These are phyloP conservation scores for Allophyes oxyacanthae DNA, from an alignment of 2,888 invertebrate species.

Conservation along the genomic window DNA sequence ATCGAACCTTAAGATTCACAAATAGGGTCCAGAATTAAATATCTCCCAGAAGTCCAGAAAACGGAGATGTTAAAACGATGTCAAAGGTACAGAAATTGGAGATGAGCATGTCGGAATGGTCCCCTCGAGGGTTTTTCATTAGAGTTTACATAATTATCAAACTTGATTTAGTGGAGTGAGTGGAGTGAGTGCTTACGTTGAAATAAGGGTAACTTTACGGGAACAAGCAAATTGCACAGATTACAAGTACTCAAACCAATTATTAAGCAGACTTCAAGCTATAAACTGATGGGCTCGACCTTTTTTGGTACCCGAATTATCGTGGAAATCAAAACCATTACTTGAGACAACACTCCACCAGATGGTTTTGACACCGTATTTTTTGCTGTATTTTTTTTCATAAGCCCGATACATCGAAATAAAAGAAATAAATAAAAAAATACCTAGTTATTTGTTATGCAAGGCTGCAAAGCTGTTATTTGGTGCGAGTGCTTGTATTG, in stretches of 20 bases:
- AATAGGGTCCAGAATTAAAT: constrained; percentile 28
- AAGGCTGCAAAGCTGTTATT: too few relatives aligned
- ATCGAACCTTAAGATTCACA: constrained; percentile 37
- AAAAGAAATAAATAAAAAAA: too few relatives aligned
- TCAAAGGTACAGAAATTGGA: constrained; percentile 59
- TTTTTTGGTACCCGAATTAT: constrained; percentile 32
- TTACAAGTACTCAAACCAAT: constrained; percentile 38
- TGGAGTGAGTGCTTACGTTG: constrained; percentile 32
- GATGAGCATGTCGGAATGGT: constrained; percentile 49
- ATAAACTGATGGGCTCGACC: constrained; percentile 2
- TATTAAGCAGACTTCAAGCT: constrained; percentile 11
- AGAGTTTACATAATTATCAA: constrained; percentile 54
- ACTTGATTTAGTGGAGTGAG: constrained; percentile 48
- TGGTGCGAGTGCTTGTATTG: too few relatives aligned
- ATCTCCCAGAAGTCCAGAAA: constrained; percentile 19
- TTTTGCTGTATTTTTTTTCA: background rate
- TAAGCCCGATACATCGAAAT: too few relatives aligned
- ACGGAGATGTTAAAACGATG: constrained; percentile 47
- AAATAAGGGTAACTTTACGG: constrained; percentile 26
- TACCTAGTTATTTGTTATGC: too few relatives aligned
- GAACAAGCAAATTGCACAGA: constrained; percentile 20
- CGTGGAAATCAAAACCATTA: constrained; percentile 29
- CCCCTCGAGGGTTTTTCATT: constrained; percentile 43
- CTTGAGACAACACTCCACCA: constrained; percentile 8
- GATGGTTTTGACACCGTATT: constrained; percentile 5